Evolutionary conservation across 2,113 vertebrate species (phyloP).

Genomic region (Tenebrosternarchus preto): DNA sequence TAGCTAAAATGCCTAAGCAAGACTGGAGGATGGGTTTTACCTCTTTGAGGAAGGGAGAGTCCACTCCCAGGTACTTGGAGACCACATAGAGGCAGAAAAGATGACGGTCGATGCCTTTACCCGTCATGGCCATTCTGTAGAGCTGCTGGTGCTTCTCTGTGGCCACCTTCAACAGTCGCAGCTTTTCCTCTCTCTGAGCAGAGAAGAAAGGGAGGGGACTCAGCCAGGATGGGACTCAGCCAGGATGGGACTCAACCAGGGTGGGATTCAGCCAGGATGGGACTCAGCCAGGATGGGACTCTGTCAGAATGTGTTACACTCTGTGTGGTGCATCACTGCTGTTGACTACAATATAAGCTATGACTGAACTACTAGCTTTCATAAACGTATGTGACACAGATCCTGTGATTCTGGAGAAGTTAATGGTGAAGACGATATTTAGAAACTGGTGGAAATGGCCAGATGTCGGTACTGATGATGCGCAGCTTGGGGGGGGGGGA

Average conservation of each 20-base stretch:
- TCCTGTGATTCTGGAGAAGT: no score
- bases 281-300: no score
- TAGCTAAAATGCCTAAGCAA: not conserved
- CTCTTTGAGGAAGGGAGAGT: constrained; percentile 93
- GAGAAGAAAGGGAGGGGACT: not conserved
- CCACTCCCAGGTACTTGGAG: constrained; percentile 92
- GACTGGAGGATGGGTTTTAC: constrained; percentile 62
- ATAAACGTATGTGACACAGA: not conserved
- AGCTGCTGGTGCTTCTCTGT: constrained; percentile 86
- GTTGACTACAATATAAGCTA: no score
- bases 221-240: no score
- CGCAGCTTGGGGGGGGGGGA: not conserved
- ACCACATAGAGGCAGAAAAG: constrained; percentile 98
- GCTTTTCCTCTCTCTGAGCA: constrained; percentile 77
- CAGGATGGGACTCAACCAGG: no score
- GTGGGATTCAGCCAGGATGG: no score
- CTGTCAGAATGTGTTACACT: not conserved
- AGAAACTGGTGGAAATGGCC: not conserved
- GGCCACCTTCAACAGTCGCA: constrained; percentile 76
- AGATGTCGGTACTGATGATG: not conserved
- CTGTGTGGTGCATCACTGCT: not conserved
- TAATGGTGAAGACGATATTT: not conserved
- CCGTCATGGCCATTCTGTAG: constrained; percentile 91
- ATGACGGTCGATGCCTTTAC: constrained; percentile 91
- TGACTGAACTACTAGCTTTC: not conserved